Conservation (phyloP, 1,140 invertebrate genomes). For the Pectinophora gossypiella region DNA sequence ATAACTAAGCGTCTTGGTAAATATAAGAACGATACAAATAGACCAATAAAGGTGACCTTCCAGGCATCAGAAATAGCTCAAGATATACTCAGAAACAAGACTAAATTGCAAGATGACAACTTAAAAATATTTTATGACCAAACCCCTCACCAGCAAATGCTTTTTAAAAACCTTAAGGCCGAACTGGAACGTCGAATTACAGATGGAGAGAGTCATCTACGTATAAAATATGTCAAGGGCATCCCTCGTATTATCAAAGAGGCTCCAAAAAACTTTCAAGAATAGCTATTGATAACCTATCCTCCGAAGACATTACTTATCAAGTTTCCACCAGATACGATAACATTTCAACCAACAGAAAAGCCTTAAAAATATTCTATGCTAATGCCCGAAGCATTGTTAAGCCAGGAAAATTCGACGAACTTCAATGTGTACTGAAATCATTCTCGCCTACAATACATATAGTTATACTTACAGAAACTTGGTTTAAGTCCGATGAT, state of each 20-base stretch:
- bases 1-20: not conserved
- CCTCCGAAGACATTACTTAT: not conserved
- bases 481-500: not conserved
- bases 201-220: conserved; percentile 18
- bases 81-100: conserved; percentile 17
- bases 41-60: conserved; percentile 9
- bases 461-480: not conserved
- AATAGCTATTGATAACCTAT: not conserved
- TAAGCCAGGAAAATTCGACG: not conserved
- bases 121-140: conserved; percentile 20
- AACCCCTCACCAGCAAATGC: conserved; percentile 20
- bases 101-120: conserved; percentile 5
- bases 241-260: conserved; percentile 14
- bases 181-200: conserved; percentile 12
- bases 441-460: not conserved
- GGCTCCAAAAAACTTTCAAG: conserved; percentile 21
- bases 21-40: not conserved
- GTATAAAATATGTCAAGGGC: conserved; percentile 20
- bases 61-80: conserved; percentile 7
- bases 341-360: not conserved
- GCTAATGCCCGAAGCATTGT: not conserved
- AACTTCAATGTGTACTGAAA: not conserved
- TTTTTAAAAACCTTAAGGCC: conserved; percentile 13
- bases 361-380: not conserved
- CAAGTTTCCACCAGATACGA: not conserved